A percentile compares a stretch with the other conserved stretches of the same genome.
Conservation (phyloP, 2,888 invertebrate species). For the Tenthredo scrophulariae region DNA sequence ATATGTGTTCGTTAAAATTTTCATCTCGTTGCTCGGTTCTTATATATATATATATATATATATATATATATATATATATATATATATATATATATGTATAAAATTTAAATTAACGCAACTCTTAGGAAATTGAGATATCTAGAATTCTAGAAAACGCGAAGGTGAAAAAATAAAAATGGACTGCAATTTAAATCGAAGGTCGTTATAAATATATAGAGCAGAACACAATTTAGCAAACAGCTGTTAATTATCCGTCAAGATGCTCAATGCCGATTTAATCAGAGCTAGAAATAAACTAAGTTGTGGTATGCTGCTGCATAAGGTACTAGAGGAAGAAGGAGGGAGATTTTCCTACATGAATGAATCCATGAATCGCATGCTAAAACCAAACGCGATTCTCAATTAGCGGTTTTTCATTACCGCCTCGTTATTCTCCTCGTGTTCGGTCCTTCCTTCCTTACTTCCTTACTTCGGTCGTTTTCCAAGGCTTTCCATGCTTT, state of each 20-base stretch:
- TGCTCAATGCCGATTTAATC: not conserved
- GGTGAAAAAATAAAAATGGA: not conserved
- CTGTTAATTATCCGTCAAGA: not conserved
- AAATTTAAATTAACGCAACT: not conserved
- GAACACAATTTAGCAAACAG: not conserved
- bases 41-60: too few relatives aligned
- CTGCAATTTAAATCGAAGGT: not conserved
- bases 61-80: too few relatives aligned
- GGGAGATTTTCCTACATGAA: not conserved
- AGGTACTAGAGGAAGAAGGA: too few relatives aligned
- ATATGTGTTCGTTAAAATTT: conserved; percentile 3
- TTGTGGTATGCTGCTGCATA: not conserved
- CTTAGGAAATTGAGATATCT: not conserved
- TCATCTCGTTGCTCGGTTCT: not conserved
- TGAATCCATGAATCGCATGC: conserved; percentile 43
- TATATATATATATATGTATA: too few relatives aligned
- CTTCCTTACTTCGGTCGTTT: not conserved
- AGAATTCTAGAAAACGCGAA: not conserved
- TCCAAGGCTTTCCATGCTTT: not conserved
- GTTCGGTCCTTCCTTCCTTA: not conserved
- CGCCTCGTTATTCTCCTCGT: not conserved
- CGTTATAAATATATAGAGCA: not conserved
- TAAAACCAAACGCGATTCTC: conserved; percentile 38
- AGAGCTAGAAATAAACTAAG: not conserved
- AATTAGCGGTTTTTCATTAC: conserved; percentile 15